A percentile compares a stretch with the other conserved stretches of the same genome.
Evolutionary conservation across 1,140 invertebrate species (phyloP).

Genomic region (Samia ricini): DNA sequence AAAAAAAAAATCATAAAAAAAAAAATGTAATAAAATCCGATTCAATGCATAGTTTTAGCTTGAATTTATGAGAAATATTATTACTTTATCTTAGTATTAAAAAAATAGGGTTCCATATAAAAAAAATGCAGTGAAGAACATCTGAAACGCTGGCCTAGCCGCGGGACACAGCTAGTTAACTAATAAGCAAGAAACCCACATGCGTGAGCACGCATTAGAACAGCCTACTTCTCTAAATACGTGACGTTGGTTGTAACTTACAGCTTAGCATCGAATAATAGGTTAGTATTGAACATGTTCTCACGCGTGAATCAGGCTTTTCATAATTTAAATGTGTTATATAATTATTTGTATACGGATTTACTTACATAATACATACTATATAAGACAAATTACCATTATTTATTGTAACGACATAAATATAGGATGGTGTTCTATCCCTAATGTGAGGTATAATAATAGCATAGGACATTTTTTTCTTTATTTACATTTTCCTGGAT

Average conservation of each 20-base stretch:
- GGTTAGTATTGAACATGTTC: conserved; percentile 11
- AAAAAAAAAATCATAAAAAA: no score
- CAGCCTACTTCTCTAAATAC: conserved; percentile 62
- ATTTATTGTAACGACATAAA: background rate
- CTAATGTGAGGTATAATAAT: conserved; percentile 5
- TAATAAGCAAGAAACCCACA: conserved; percentile 37
- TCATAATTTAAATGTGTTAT: no score
- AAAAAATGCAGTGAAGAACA: no score
- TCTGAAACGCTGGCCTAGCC: no score
- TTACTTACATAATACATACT: no score
- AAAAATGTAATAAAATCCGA: no score
- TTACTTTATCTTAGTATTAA: no score
- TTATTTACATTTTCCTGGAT: conserved; percentile 16
- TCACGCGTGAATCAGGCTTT: background rate
- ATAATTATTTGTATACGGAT: background rate
- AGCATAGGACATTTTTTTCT: conserved; percentile 20
- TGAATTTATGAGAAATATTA: no score
- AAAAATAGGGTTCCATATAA: no score
- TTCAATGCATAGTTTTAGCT: no score
- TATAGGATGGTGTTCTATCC: background rate
- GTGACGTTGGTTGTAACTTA: conserved; percentile 55
- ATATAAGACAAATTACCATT: no score
- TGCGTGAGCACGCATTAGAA: conserved; percentile 49
- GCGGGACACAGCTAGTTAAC: no score
- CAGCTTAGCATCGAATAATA: conserved; percentile 40